Conservation (phyloP, 2,113 vertebrate species). For the Fulmarus glacialis region DNA sequence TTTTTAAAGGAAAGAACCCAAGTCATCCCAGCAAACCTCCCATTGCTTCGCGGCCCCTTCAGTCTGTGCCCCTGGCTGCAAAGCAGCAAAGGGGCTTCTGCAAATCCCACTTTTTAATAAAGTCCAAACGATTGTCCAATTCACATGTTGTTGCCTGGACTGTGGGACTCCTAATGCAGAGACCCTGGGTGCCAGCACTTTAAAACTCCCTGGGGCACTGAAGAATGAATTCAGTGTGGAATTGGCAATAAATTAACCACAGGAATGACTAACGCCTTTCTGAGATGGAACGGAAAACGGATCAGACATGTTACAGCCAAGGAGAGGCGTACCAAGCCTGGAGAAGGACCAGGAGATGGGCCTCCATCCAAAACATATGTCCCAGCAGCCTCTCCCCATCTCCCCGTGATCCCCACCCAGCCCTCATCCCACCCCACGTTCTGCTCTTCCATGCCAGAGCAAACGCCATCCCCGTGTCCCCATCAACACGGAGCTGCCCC, state of each 20-base stretch:
- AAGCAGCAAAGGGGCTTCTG: neutral
- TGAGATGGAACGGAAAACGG: neutral
- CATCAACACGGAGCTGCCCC: neutral
- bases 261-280: neutral
- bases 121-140: neutral
- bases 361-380: neutral
- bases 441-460: neutral
- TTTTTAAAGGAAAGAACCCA: neutral
- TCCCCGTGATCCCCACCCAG: neutral
- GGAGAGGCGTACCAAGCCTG: neutral
- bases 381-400: neutral
- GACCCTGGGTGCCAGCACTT: neutral
- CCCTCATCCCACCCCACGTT: neutral
- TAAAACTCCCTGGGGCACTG: neutral
- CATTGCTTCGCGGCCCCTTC: neutral
- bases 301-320: neutral
- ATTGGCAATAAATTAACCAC: neutral
- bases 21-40: neutral
- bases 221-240: neutral
- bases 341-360: neutral
- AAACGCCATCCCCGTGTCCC: fast-evolving
- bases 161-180: neutral
- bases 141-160: neutral
- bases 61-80: neutral
- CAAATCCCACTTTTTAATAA: neutral